Base-by-base conservation (phyloP, 2,888 invertebrate genomes). In the Macrosiphum euphorbiae region DNA sequence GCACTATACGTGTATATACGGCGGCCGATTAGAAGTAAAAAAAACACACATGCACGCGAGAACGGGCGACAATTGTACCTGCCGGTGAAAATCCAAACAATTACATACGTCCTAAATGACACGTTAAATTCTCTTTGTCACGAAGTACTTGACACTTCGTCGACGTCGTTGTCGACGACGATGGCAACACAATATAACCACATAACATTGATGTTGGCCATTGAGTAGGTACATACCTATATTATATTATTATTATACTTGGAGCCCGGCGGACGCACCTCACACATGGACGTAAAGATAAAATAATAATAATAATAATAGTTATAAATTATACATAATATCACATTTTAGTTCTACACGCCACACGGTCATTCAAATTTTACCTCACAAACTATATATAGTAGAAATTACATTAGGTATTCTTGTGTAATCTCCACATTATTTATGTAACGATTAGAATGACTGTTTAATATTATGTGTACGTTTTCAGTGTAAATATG, bases 111-210 rank as follows among this genome's bases (percentile, higher is more conserved):
- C 44, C 89, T 35, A 89, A 93, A 93, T 93, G 93, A 93, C 93
- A 90, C 93, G 89, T 93, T 93, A 85, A 93, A 93, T 89, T 93
- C 84, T 93, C 88, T 86, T 89, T 89, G 93, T 93, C 93, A 93
- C 93, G 93, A 84, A 93, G 26, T 61, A 92, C 92, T 92, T 87
- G 92, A 92, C 92, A 92, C 92, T 61, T 92, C 61, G 26, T 87
- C 41, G 84, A 41, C 41, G 91, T 84, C 85, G 91, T 52, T 50
- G 91, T 26, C 44, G 35, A 67, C 78, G 50, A 88, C 52, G 88
- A 88, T 28, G 50, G 78, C 84, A 67, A 55, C 20, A 91, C 52
- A 85, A 55, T 85, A 91, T 50, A 55, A 58, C 52, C 44, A 61
- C 87, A 87, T 87, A 92, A 87, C 92, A 41, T 85, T 78, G 47